Conservation (phyloP, 1,140 invertebrate genomes). For the Mizuhopecten yessoensis region DNA sequence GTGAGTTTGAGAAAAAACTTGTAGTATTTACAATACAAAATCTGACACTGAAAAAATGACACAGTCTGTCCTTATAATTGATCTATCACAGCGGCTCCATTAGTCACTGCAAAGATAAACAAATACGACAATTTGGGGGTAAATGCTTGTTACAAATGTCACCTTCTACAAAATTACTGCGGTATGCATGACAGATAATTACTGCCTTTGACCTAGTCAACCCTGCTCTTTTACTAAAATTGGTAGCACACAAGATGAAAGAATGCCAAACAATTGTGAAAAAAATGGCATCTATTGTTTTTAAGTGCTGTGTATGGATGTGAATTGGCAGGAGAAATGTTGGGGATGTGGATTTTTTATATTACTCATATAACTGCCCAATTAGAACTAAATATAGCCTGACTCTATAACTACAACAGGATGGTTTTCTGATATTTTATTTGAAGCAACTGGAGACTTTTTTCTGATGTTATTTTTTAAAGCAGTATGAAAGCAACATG, state of each 20-base stretch:
- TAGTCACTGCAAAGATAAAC: neutral
- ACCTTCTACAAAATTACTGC: neutral
- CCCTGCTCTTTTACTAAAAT: neutral
- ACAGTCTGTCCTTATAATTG: neutral
- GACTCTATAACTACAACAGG: neutral
- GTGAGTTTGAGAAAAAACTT: no score
- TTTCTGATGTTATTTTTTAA: no score
- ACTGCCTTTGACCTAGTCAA: neutral
- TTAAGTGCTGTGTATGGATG: neutral
- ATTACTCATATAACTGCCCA: constrained; percentile 1
- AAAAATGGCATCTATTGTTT: constrained; percentile 24
- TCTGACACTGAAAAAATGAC: no score
- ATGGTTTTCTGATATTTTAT: no score
- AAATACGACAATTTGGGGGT: neutral
- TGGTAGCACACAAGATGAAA: constrained; percentile 20
- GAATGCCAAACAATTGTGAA: constrained; percentile 13
- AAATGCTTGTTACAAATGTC: constrained; percentile 2
- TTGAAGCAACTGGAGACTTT: no score
- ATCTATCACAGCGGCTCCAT: neutral
- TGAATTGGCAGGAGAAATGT: neutral
- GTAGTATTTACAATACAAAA: no score
- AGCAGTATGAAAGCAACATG: no score
- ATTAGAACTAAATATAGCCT: neutral
- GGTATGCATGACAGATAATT: neutral
- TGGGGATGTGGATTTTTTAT: no score